Conservation (phyloP, 2,113 vertebrate species). For the Muntiacus muntjak region DNA sequence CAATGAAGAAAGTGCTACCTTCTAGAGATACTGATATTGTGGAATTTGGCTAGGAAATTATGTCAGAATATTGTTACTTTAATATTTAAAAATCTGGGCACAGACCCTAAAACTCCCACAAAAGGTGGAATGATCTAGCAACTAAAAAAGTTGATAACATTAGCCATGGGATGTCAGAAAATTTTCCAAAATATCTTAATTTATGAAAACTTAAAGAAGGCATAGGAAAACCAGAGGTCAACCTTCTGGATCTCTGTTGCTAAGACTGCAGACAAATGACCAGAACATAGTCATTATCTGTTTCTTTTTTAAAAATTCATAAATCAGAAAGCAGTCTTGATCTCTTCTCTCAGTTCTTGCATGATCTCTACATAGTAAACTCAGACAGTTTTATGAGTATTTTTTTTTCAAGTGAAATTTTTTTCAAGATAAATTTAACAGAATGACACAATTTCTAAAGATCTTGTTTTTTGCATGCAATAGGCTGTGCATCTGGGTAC, state of each 20-base stretch:
- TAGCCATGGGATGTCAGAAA: neutral
- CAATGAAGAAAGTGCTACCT: neutral
- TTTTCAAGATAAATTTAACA: neutral
- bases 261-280: neutral
- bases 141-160: neutral
- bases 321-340: neutral
- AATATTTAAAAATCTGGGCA: neutral
- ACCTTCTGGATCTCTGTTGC: neutral
- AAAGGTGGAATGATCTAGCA: neutral
- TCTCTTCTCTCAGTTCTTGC: neutral
- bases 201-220: neutral
- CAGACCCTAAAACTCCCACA: neutral
- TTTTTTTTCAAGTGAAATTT: neutral
- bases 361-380: neutral
- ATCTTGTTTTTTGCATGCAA: neutral
- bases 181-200: neutral
- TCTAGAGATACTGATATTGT: neutral
- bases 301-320: neutral
- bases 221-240: neutral
- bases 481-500: neutral
- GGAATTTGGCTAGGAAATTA: neutral
- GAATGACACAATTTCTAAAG: neutral
- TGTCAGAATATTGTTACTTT: neutral
- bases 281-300: neutral
- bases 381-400: neutral